Base-by-base conservation (phyloP, 2,113 vertebrate genomes). In the Cromileptes altivelis region DNA sequence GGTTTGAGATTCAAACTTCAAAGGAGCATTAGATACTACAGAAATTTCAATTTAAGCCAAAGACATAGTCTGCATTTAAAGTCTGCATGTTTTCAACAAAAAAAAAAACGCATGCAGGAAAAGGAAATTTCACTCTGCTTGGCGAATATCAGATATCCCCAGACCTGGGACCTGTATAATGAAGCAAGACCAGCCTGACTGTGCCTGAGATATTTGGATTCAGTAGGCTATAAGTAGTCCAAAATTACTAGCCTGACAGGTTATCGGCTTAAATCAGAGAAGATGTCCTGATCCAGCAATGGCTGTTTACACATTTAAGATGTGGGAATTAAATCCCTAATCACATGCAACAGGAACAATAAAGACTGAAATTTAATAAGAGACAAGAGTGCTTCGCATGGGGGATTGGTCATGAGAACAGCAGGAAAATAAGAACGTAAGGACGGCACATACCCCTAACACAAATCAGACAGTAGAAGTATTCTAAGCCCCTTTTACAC, bases 1-100 rank as follows among this genome's bases (percentile, higher is more conserved):
- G 57, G 68, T 86, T 89, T 79, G 18, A 88, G 81, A 89, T 85
- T 82, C 57, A 82, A 70, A 90, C 89, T 91, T 94, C 87, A 92
- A 84, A 85, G 73, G 15, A 50, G 61, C 71, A 57, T 69, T 71
- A 82, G 53, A 76, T 82, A 71, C 64, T 57, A 27, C 11, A 27
- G 21, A 77, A 75, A 80, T 63, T 82, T 85, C 9, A 61, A 64
- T 84, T 81, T 78, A 77, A 65, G 47, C 73, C 56, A 75, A 65
- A 78, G 13, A 42, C 37, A 70, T 65, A 67, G 23, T 63, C 55
- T 74, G 47, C 64, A 72, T 89, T 88, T 57, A 53, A 75, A 2
- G 68, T 67, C 0, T 64, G 47, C 42, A 45, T 78, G 23, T 58
- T 70, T 70, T 67, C 18, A 23, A n/a, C n/a, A n/a, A n/a, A n/a